These are phyloP conservation scores for Ecliptopera silaceata DNA, from an alignment of 2,888 invertebrate species.

Conservation along the genomic window DNA sequence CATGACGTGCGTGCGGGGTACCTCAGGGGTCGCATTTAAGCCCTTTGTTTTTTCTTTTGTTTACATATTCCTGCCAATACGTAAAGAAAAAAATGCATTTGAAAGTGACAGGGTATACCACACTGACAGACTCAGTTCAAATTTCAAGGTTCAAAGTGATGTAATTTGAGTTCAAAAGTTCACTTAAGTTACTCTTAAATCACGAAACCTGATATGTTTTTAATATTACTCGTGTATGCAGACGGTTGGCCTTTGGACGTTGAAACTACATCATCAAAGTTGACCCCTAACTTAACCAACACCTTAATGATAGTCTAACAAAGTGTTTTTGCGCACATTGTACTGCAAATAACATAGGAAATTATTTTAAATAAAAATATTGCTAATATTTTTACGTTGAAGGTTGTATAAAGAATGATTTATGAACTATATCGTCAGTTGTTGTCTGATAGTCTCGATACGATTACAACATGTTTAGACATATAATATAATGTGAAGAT, in stretches of 20 bases:
- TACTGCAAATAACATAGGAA: too few relatives aligned
- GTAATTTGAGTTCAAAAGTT: background rate
- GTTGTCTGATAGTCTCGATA: too few relatives aligned
- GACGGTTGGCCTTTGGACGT: background rate
- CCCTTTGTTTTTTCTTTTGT: conserved; percentile 39
- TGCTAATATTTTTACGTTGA: too few relatives aligned
- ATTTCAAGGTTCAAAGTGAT: background rate
- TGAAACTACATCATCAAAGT: background rate
- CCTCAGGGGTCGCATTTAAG: conserved; percentile 47
- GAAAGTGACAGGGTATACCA: background rate
- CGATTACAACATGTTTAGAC: too few relatives aligned
- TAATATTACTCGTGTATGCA: background rate
- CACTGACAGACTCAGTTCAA: too few relatives aligned
- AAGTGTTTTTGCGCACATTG: too few relatives aligned
- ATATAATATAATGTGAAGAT: too few relatives aligned
- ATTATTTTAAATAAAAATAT: too few relatives aligned
- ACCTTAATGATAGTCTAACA: too few relatives aligned
- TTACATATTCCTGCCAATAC: background rate
- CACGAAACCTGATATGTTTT: background rate
- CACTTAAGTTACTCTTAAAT: background rate
- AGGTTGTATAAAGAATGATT: too few relatives aligned
- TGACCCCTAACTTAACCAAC: background rate
- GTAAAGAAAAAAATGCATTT: background rate
- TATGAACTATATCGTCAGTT: too few relatives aligned
- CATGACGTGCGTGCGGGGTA: conserved; percentile 46